phyloP scores from a whole-genome alignment of 2,113 vertebrate genomes.

The Acrocephalus kingi region DNA sequence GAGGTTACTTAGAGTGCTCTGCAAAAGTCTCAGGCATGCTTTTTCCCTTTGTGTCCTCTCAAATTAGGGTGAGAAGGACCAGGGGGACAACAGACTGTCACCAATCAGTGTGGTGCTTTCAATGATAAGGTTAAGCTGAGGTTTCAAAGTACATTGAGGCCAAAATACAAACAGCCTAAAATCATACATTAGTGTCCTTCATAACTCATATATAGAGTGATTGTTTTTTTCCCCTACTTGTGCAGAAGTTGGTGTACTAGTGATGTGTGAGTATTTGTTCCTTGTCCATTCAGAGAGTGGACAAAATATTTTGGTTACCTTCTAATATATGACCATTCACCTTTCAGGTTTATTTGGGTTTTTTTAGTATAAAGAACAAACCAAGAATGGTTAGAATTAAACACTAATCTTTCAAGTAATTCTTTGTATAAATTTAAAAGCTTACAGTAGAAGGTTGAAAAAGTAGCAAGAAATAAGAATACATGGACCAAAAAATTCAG shows the following conservation, averaged over 20 bases:
- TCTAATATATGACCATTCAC: background rate
- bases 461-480: background rate
- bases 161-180: background rate
- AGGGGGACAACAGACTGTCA: background rate
- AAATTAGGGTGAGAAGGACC: background rate
- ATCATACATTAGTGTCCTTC: background rate
- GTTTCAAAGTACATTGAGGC: background rate
- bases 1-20: background rate
- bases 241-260: background rate
- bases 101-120: background rate
- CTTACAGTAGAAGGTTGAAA: background rate
- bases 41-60: background rate
- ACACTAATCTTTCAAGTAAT: background rate
- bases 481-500: background rate
- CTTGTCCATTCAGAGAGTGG: background rate
- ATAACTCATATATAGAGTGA: background rate
- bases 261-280: background rate
- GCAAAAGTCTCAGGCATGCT: background rate
- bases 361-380: background rate
- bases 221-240: background rate
- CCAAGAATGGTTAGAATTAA: background rate
- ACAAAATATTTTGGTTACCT: background rate
- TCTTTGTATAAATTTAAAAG: background rate
- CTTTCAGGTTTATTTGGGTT: background rate
- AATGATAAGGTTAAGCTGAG: background rate